Base-by-base conservation (phyloP, 2,888 invertebrate species). In the Xanthorhoe spadicearia region DNA sequence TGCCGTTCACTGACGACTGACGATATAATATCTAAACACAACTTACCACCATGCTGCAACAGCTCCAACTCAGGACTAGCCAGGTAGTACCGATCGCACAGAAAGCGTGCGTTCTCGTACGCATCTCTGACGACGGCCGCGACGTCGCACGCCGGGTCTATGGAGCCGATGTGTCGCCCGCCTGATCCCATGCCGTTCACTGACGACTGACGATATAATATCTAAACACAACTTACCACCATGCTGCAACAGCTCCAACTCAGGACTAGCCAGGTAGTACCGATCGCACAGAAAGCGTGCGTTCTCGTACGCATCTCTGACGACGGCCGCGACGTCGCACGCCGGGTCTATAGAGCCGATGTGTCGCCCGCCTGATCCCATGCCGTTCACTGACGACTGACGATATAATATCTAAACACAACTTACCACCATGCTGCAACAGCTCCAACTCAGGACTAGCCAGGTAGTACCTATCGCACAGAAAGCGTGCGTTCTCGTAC, bases 41-140 rank as follows among this genome's bases (percentile, higher is more conserved):
- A 48, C 48, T 94, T 86, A 96, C 97, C 95, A 84, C 97, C 97
- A 78, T 96, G 94, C 85, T 97, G 96, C 71, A 95, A 94, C 60
- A 99, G 94, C 71, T 96, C 94, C 57, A 99, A 90, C 72, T 97
- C 97, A 0, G 99, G 99, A 70, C 99, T 97, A 0, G 96, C 96
- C 81, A 99, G 92, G 90, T 99, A 99, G 91, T 99, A 99, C 89
- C 99, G 96, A 86, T 99, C 99, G 94, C 99, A 99, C 49, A 99
- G 95, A 89, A 99, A 99, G 74, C 98, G 94, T 0, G 99, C 99
- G 92, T 99, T 99, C 86, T 99, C 98, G 88, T 97, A 99, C 0
- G 99, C 99, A 92, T 99, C 99, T 77, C 95, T 94, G 19, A 99
- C 97, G 4, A 99, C 98, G 50, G 95, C 95, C 35, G 96, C 95